phyloP scores from a whole-genome alignment of 2,113 vertebrate species.

The Butastur rufipennis region DNA sequence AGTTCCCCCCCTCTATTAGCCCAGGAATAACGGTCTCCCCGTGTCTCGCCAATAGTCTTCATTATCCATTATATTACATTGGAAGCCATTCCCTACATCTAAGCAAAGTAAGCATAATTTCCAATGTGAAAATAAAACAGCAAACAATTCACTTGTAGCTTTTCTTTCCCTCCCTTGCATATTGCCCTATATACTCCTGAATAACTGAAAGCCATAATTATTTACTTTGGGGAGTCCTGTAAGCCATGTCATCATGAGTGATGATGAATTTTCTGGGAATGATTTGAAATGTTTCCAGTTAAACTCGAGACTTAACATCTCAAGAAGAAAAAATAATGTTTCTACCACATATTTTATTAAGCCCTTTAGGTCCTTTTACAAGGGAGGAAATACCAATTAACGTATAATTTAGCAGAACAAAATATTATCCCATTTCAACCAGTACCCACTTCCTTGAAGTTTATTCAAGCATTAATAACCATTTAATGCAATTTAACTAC shows the following conservation, averaged over 20 bases:
- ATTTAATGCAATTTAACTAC: slow-evolving; percentile 87
- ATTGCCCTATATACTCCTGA: background rate
- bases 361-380: slow-evolving; percentile 83
- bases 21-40: accelerated
- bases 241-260: slow-evolving; percentile 41
- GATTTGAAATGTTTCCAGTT: slow-evolving; percentile 72
- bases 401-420: slow-evolving; percentile 85
- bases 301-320: slow-evolving; percentile 73
- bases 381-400: slow-evolving; percentile 86
- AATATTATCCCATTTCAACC: slow-evolving; percentile 85
- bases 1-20: background rate
- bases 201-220: slow-evolving; percentile 40
- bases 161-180: background rate
- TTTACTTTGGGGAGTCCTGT: slow-evolving; percentile 63
- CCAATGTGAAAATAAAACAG: background rate
- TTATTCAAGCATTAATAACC: slow-evolving; percentile 87
- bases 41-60: accelerated
- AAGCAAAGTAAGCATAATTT: background rate
- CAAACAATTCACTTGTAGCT: accelerated
- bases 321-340: slow-evolving; percentile 70
- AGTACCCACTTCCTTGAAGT: slow-evolving; percentile 84
- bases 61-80: accelerated
- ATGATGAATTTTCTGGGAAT: slow-evolving; percentile 77
- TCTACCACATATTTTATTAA: slow-evolving; percentile 81
- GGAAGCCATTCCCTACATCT: background rate